phyloP scores from a whole-genome alignment of 2,113 vertebrate genomes.

The Scophthalmus maximus region DNA sequence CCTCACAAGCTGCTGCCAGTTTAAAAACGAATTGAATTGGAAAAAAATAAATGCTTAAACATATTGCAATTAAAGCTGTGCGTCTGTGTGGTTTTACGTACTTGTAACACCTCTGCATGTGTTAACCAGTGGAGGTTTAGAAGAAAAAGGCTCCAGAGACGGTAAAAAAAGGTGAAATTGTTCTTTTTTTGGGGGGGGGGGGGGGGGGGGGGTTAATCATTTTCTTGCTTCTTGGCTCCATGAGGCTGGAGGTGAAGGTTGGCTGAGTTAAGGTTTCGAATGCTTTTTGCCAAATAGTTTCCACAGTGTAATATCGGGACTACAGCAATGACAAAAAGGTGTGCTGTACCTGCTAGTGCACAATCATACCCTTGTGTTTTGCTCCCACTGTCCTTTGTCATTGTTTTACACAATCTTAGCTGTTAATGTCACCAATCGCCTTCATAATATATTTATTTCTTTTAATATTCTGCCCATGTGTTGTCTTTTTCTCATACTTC shows the following conservation, averaged over 20 bases:
- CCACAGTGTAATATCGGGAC: slow-evolving; percentile 75
- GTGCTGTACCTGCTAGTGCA: too few relatives aligned
- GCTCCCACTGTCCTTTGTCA: background rate
- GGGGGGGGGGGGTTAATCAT: background rate
- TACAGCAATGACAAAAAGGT: background rate
- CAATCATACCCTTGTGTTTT: too few relatives aligned
- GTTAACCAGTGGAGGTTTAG: background rate
- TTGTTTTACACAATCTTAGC: background rate
- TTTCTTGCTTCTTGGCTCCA: background rate
- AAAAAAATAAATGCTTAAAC: slow-evolving; percentile 5
- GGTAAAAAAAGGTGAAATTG: slow-evolving; percentile 33
- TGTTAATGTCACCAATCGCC: background rate
- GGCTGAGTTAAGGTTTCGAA: too few relatives aligned
- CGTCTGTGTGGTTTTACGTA: slow-evolving; percentile 10
- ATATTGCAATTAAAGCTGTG: slow-evolving; percentile 29
- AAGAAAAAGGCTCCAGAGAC: slow-evolving; percentile 7
- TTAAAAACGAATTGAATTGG: background rate
- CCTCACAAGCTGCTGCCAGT: slow-evolving; percentile 53
- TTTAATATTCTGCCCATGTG: background rate
- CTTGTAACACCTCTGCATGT: slow-evolving; percentile 5
- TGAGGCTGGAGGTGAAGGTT: background rate
- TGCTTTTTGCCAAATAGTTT: slow-evolving; percentile 64
- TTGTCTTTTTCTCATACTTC: background rate
- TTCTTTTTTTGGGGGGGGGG: slow-evolving; percentile 43
- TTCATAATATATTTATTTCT: too few relatives aligned